phyloP scores from a whole-genome alignment of 2,797 vertebrate species.

The Tarsius wallacei region DNA sequence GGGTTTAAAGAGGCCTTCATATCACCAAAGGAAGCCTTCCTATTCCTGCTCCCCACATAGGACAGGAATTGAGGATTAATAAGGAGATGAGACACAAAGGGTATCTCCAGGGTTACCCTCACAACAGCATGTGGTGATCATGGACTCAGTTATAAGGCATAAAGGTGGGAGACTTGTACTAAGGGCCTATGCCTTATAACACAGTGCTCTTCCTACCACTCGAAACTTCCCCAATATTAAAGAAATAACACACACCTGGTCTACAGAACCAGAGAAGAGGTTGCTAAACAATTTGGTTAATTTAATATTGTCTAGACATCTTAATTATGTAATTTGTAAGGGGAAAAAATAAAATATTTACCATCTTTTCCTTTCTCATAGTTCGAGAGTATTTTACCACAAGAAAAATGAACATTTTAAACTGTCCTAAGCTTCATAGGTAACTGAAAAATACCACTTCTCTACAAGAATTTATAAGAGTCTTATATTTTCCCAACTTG shows the following conservation, averaged over 20 bases:
- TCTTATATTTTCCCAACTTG: not conserved
- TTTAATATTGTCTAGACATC: conserved; percentile 45
- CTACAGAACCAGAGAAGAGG: not conserved
- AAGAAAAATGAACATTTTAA: conserved; percentile 27
- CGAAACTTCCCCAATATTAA: not conserved
- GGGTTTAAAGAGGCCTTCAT: not conserved
- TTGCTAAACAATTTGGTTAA: conserved; percentile 9
- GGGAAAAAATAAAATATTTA: not conserved
- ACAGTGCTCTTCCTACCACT: not conserved
- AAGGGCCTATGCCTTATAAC: not conserved
- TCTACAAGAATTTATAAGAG: not conserved
- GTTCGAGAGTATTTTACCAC: conserved; percentile 15
- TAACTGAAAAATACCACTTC: not conserved
- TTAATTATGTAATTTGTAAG: conserved; percentile 18
- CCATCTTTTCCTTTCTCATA: conserved; percentile 11
- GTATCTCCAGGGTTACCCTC: not conserved
- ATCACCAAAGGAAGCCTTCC: not conserved
- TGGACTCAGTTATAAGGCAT: not conserved
- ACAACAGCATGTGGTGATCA: not conserved
- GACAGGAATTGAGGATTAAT: not conserved
- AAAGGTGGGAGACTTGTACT: not conserved
- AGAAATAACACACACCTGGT: conserved; percentile 27
- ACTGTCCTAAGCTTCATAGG: not conserved
- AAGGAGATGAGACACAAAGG: not conserved
- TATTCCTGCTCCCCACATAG: too few species aligned